Percentiles rank a stretch among this genome's conserved stretches.
Evolutionary conservation across 2,888 invertebrate genomes (phyloP).

Genomic region (Eurytoma californica): DNA sequence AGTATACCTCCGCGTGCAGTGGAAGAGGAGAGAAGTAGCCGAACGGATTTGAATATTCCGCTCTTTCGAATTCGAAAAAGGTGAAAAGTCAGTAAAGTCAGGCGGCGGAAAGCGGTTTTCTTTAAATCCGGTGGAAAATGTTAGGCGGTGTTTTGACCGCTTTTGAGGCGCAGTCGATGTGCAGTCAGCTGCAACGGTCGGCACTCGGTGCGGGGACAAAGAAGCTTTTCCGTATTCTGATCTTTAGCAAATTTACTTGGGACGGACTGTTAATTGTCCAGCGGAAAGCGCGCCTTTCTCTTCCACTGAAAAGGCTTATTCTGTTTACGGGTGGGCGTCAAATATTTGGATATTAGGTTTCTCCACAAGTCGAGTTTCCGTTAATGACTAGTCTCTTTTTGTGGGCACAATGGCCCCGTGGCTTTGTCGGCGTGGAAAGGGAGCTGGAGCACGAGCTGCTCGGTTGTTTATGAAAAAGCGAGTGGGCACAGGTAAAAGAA

Average conservation of each 20-base stretch:
- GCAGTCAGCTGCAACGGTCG: background rate
- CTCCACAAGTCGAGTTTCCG: conserved; percentile 49
- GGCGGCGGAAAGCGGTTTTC: background rate
- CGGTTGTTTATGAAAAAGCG: background rate
- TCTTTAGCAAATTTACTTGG: conserved; percentile 41
- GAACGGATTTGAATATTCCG: conserved; percentile 13
- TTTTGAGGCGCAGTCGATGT: too few relatives aligned
- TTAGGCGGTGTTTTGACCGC: too few relatives aligned
- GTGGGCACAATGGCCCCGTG: background rate
- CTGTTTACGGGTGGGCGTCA: conserved; percentile 45
- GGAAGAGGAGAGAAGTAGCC: background rate
- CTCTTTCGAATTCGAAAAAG: background rate
- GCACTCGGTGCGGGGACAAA: background rate
- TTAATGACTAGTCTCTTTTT: conserved; percentile 50
- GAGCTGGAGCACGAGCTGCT: background rate
- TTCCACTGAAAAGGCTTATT: conserved; percentile 21
- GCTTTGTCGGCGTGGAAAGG: conserved; percentile 44
- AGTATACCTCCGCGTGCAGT: background rate
- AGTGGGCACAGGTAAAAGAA: background rate
- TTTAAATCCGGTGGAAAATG: background rate
- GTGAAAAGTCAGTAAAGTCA: background rate
- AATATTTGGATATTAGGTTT: conserved; percentile 56
- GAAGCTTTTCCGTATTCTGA: conserved; percentile 16
- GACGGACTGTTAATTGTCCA: conserved; percentile 44
- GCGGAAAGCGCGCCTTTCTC: background rate